Percentiles rank a stretch among this genome's conserved stretches.
phyloP scores from a whole-genome alignment of 2,888 invertebrate genomes.

The Diadegma fenestrale region DNA sequence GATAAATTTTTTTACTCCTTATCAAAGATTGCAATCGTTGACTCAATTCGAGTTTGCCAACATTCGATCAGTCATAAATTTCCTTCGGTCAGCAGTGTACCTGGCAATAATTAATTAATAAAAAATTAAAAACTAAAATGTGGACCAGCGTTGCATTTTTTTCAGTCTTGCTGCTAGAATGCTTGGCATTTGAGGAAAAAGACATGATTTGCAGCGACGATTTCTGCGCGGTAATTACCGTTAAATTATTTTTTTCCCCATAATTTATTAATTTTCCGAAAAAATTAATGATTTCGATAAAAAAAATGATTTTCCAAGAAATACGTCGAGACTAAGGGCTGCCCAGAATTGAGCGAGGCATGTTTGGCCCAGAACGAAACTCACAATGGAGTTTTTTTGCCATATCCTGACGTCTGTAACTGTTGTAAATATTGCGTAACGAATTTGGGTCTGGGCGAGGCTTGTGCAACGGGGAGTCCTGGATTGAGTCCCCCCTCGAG shows the following conservation, averaged over 20 bases:
- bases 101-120: not conserved
- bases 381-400: conserved; percentile 86
- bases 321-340: conserved; percentile 80
- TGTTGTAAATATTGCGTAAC: conserved; percentile 88
- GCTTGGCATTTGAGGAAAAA: conserved; percentile 43
- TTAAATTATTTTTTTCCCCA: not conserved
- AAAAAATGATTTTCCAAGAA: conserved; percentile 43
- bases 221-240: conserved; percentile 59
- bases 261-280: not conserved
- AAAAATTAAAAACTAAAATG: conserved; percentile 15
- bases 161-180: not conserved
- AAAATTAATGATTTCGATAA: not conserved
- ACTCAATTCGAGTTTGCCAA: not conserved
- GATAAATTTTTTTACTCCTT: conserved; percentile 9
- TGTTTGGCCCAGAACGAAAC: conserved; percentile 87
- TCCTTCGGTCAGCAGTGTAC: not conserved
- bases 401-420: conserved; percentile 87
- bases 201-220: conserved; percentile 63
- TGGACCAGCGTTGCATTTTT: conserved; percentile 24
- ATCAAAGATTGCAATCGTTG: conserved; percentile 17
- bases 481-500: conserved; percentile 86
- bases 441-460: conserved; percentile 85
- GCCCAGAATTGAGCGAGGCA: conserved; percentile 83
- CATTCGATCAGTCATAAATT: conserved; percentile 7
- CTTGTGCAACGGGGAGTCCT: conserved; percentile 86